These are phyloP conservation scores for Scomber scombrus DNA, from an alignment of 2,113 vertebrate species.

Conservation along the genomic window DNA sequence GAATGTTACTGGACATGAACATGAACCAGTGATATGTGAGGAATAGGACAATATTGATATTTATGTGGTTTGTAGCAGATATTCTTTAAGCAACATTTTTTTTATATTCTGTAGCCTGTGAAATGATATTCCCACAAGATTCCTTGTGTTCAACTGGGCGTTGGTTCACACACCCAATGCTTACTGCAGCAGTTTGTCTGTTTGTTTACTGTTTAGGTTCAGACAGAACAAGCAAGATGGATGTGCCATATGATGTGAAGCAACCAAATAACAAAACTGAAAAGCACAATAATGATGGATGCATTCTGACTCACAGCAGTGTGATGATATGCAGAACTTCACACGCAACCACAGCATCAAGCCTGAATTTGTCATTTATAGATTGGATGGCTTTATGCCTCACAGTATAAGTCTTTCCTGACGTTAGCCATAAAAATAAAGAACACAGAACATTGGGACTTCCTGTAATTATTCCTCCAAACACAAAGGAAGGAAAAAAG, in stretches of 20 bases:
- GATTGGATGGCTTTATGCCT: slow-evolving; percentile 13
- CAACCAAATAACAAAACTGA: not conserved
- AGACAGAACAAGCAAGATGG: not conserved
- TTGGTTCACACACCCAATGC: not conserved
- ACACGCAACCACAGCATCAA: not conserved
- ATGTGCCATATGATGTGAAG: not conserved
- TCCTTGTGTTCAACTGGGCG: not conserved
- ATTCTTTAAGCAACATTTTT: not conserved
- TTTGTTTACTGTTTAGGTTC: not conserved
- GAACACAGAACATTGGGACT: not conserved
- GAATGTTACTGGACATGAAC: not conserved
- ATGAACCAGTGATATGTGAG: not conserved
- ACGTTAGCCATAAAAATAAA: not conserved
- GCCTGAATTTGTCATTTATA: slow-evolving; percentile 16
- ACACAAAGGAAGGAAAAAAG: slow-evolving; percentile 32
- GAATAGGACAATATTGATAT: too few relatives aligned
- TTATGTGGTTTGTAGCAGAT: not conserved
- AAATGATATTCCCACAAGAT: not conserved
- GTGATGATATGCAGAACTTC: not conserved
- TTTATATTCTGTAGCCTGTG: not conserved
- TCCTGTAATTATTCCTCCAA: slow-evolving; percentile 56
- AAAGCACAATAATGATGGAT: not conserved
- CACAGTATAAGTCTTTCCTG: slow-evolving; percentile 12
- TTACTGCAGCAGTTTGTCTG: not conserved
- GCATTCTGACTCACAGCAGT: not conserved